Conservation (phyloP, 2,113 vertebrate species). For the Gopherus evgoodei region DNA sequence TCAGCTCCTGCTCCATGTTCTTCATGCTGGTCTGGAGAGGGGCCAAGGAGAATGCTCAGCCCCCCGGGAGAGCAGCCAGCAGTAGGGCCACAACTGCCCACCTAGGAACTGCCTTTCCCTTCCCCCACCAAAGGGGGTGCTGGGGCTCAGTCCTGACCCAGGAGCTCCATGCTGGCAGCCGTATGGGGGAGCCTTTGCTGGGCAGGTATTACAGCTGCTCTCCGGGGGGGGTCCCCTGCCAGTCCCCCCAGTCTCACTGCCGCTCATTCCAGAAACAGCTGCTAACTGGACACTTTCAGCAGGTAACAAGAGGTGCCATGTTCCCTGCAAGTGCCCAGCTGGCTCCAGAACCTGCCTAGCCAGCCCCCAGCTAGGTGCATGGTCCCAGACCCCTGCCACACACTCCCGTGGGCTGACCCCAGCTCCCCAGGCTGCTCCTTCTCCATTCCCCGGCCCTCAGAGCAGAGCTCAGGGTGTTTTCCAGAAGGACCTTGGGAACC, state of each 20-base stretch:
- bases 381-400: neutral
- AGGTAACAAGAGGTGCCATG: neutral
- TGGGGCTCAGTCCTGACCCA: neutral
- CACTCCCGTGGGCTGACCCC: neutral
- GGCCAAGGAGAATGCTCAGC: neutral
- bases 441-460: too few relatives aligned
- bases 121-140: neutral
- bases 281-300: too few relatives aligned
- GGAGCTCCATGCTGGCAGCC: neutral
- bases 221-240: too few relatives aligned
- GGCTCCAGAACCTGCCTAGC: neutral
- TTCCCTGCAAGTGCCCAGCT: neutral
- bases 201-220: too few relatives aligned
- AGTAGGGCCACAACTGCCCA: neutral
- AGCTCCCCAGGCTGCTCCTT: neutral
- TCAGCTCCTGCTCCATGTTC: slow-evolving; percentile 95
- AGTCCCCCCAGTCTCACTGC: too few relatives aligned
- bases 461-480: accelerated
- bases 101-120: neutral
- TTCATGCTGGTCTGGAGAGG: slow-evolving; percentile 93
- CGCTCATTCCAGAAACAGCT: too few relatives aligned
- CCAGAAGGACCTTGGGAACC: accelerated
- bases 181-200: too few relatives aligned
- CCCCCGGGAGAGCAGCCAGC: neutral
- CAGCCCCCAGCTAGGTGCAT: too few relatives aligned